Conservation (phyloP, 2,113 vertebrate species). For the Tachuris rubrigastra region DNA sequence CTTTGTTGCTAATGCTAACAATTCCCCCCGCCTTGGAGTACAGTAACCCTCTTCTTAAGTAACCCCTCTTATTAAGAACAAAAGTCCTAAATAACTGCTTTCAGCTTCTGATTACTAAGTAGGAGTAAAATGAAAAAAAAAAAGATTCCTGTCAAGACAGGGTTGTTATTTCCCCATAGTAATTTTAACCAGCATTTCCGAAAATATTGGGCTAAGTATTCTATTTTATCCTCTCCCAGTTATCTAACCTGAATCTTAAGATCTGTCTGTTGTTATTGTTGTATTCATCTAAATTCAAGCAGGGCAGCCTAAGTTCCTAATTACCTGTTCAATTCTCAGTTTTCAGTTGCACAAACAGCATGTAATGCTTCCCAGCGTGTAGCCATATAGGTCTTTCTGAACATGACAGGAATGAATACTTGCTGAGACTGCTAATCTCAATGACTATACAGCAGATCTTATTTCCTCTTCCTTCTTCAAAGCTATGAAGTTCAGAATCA, state of each 20-base stretch:
- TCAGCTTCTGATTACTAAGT: background rate
- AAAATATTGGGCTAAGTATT: background rate
- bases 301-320: background rate
- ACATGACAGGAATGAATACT: slow-evolving; percentile 8
- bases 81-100: background rate
- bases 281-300: background rate
- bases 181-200: background rate
- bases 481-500: slow-evolving; percentile 3
- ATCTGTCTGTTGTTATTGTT: background rate
- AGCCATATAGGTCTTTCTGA: slow-evolving; percentile 12
- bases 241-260: background rate
- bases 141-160: background rate
- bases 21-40: background rate
- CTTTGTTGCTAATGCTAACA: background rate
- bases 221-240: background rate
- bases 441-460: background rate
- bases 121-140: background rate
- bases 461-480: background rate
- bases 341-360: slow-evolving; percentile 36
- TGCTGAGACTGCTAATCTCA: background rate
- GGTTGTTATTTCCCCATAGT: background rate
- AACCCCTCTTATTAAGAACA: background rate
- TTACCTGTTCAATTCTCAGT: background rate
- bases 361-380: background rate
- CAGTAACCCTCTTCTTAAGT: background rate